These are phyloP conservation scores for Amiota minor DNA, from an alignment of 2,888 invertebrate species.

Conservation along the genomic window DNA sequence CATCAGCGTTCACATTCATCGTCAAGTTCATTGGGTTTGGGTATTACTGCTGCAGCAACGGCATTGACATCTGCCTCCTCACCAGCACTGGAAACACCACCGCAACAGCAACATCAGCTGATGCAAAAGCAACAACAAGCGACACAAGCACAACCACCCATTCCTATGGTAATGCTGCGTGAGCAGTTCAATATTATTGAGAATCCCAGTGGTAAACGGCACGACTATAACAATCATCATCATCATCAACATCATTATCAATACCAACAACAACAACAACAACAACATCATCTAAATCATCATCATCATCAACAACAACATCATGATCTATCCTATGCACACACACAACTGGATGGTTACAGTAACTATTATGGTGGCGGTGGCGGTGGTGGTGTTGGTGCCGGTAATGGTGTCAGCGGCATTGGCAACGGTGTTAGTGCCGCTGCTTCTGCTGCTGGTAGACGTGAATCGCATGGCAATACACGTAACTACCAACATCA, in stretches of 20 bases:
- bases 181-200: constrained; percentile 73
- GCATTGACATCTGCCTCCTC: constrained; percentile 46
- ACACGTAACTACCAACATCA: constrained; percentile 38
- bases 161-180: constrained; percentile 75
- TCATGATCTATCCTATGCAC: constrained; percentile 59
- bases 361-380: constrained; percentile 57
- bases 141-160: constrained; percentile 69
- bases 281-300: constrained; percentile 50
- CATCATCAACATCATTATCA: constrained; percentile 52
- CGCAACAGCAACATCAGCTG: constrained; percentile 29
- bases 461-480: constrained; percentile 50
- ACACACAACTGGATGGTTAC: constrained; percentile 63
- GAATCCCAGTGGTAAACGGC: constrained; percentile 71
- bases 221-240: constrained; percentile 57
- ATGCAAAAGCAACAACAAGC: constrained; percentile 42
- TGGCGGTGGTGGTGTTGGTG: constrained; percentile 49
- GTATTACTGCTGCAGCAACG: constrained; percentile 35
- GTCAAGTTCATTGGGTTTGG: constrained; percentile 48
- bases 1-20: constrained; percentile 51
- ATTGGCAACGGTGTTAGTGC: constrained; percentile 41
- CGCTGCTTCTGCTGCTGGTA: constrained; percentile 32
- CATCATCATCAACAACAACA: constrained; percentile 29
- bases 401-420: constrained; percentile 29
- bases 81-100: constrained; percentile 42
- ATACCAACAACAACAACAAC: constrained; percentile 50